A percentile compares a stretch with the other conserved stretches of the same genome.
phyloP scores from a whole-genome alignment of 1,140 invertebrate genomes.

The Holotrichia oblita region DNA sequence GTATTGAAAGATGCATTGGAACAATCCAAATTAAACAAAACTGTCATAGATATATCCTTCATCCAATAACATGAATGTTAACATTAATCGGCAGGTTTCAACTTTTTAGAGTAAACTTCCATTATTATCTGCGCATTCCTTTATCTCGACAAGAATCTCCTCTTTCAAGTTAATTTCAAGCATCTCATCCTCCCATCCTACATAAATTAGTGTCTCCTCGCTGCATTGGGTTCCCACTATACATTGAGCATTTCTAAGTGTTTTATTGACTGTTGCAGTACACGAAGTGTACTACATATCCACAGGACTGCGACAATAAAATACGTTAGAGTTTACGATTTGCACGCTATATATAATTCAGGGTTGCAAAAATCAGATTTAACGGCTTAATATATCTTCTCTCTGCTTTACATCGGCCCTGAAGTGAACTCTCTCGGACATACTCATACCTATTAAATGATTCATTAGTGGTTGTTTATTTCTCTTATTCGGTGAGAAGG shows the following conservation, averaged over 20 bases:
- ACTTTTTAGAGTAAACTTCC: no score
- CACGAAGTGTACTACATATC: background rate
- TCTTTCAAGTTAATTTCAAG: no score
- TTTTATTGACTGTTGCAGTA: background rate
- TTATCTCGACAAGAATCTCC: no score
- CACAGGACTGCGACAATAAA: background rate
- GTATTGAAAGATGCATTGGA: no score
- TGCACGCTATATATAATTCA: constrained; percentile 7
- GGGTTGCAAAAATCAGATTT: constrained; percentile 25
- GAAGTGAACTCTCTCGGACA: constrained; percentile 22
- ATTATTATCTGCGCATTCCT: no score
- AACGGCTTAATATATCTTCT: constrained; percentile 36
- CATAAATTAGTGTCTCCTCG: background rate
- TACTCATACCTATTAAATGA: constrained; percentile 4
- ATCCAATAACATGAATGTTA: no score
- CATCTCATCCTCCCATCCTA: background rate
- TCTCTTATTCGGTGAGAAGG: background rate
- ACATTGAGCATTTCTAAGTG: background rate
- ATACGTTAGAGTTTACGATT: constrained; percentile 12
- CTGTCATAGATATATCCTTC: no score
- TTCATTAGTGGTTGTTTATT: constrained; percentile 2
- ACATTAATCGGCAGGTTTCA: background rate
- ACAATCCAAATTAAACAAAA: no score
- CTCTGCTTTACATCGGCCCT: constrained; percentile 13
- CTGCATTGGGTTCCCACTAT: background rate